Evolutionary conservation across 2,113 vertebrate species (phyloP), one percentile per base, ranked within the genome.

Genomic region (Isichthys henryi): DNA sequence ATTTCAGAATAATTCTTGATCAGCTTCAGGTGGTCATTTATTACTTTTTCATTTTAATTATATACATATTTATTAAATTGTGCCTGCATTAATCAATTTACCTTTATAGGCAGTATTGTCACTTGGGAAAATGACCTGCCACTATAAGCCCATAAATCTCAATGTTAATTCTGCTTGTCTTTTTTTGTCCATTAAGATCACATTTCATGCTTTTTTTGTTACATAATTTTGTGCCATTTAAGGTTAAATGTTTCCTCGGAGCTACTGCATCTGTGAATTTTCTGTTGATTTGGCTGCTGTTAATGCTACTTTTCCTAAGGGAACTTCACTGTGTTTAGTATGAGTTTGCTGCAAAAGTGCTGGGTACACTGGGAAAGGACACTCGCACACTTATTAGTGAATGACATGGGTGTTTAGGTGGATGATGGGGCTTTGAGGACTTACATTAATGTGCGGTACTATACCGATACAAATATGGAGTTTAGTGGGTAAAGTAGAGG

Each of bases 31-130:
- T 31, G 70, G 70, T 85, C 43, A 49, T 85, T 85, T 85, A 27
- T 85, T 85, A 85, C 8, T 85, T 49, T 80, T 85, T 49, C 46
- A 85, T 80, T 80, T 70, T 43, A 80, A 80, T 80, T 80, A 80
- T 80, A 80, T 80, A 43, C 35, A 80, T 80, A 80, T 43, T 80
- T 43, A 80, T 80, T 39, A 80, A 43, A 80, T 80, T 80, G 74
- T 80, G 35, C 74, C 74, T 80, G 35, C 17, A 80, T 80, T 80
- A 43, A 80, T 80, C 74, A 80, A 17, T 80, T 80, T 43, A 17
- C 39, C 35, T 19, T 80, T 19, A 39, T 39, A 80, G 13, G 35
- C 35, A 80, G 35, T 80, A 43, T 43, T 80, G 74, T 80, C 35
- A 80, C 35, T 43, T 80, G 35, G 35, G 74, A 80, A 80, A 80